Evolutionary conservation across 2,797 vertebrate genomes (phyloP), one percentile per base, ranked within the genome.

Genomic region (Chrosomus eos): DNA sequence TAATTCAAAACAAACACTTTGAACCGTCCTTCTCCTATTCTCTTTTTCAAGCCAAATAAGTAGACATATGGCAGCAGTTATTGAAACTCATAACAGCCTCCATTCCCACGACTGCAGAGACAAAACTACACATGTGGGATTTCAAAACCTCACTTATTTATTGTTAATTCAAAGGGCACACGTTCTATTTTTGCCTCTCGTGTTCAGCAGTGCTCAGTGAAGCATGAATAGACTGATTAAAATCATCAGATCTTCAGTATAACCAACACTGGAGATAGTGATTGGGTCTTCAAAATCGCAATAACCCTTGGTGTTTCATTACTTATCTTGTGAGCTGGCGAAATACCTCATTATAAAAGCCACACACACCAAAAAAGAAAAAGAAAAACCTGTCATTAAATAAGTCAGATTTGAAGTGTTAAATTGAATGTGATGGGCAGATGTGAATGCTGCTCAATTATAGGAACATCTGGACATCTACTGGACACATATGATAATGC

Each of bases 51-150:
- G 68, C 40, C 83, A 73, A 26, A 45, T 26, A 48, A 84, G 75
- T 48, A 72, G n/a, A 80, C 83, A 85, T 64, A 16, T 85, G 83
- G 83, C 76, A 80, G 76, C 83, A 66, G 83, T 85, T 85, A 85
- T 73, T 64, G 64, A 80, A 73, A 80, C 76, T 51, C 83, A 79
- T 72, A 85, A 80, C 83, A 85, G 75, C 66, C 33, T 64, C 8
- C 53, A 73, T 80, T 85, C 76, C 76, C 67, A 85, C 55, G 76
- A 62, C 7, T 10, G 43, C 55, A 16, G 68, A 79, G 58, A 78
- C 19, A 79, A 53, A 79, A 79, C 66, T 72, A 66, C 78, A 79
- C 83, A 85, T 81, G 80, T 79, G 73, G 72, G 58, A 48, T 71
- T 86, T 55, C 36, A 23, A 53, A 70, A 28, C 43, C 68, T 28